Evolutionary conservation across 2,113 vertebrate species (phyloP).

Genomic region (Apodemus speciosus): DNA sequence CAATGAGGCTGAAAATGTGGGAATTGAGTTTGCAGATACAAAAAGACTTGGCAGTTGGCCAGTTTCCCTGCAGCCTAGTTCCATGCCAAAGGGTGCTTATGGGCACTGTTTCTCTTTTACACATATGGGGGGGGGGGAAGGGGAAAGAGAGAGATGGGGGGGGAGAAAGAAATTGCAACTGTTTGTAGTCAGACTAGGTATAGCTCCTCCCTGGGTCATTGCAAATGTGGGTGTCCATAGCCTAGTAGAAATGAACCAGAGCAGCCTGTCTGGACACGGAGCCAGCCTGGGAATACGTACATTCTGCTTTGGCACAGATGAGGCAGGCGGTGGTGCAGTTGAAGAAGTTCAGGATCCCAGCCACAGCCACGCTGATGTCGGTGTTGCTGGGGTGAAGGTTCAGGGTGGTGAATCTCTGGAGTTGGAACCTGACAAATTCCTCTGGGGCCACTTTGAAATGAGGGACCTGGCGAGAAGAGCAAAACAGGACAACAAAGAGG

Average conservation of each 20-base stretch:
- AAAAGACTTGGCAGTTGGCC: constrained; percentile 20
- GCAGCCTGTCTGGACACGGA: too few species aligned
- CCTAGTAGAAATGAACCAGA: background rate
- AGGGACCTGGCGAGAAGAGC: constrained; percentile 89
- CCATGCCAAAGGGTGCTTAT: background rate
- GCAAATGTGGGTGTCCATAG: background rate
- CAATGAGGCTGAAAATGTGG: constrained; percentile 65
- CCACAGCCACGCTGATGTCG: constrained; percentile 96
- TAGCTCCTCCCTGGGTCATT: background rate
- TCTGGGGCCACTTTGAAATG: constrained; percentile 98
- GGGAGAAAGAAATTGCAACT: background rate
- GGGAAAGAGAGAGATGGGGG: background rate
- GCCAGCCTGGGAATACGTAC: constrained; percentile 85
- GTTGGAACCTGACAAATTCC: constrained; percentile 96
- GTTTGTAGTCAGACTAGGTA: background rate
- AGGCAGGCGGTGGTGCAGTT: constrained; percentile 98
- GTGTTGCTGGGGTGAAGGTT: constrained; percentile 98
- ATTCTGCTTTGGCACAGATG: constrained; percentile 98
- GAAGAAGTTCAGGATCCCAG: constrained; percentile 96
- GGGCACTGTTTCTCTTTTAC: background rate
- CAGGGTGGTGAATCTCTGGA: constrained; percentile 96
- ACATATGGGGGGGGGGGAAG: background rate
- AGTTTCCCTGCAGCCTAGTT: constrained; percentile 24
- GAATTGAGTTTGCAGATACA: constrained; percentile 69
- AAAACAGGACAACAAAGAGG: background rate